Evolutionary conservation across 2,113 vertebrate species (phyloP).

Genomic region (Paradoxurus hermaphroditus): DNA sequence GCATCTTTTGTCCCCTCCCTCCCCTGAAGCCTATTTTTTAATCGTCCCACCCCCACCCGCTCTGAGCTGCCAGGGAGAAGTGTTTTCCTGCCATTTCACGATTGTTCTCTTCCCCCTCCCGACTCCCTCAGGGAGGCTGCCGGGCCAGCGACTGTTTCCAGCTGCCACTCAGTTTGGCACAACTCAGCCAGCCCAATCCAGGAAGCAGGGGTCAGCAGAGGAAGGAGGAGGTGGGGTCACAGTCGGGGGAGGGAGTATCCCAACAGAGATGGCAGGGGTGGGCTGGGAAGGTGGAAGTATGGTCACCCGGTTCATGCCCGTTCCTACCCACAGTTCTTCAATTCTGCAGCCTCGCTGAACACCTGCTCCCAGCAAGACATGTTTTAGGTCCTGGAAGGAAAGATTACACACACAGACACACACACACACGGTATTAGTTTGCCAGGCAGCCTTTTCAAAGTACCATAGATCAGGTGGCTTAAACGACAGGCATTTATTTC

Average conservation of each 20-base stretch:
- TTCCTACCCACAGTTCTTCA: background rate
- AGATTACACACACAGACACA: background rate
- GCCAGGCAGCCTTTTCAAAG: background rate
- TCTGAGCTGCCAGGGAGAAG: background rate
- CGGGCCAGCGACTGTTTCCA: background rate
- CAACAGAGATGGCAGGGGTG: background rate
- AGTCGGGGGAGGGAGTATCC: background rate
- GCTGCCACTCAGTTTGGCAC: background rate
- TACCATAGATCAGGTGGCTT: background rate
- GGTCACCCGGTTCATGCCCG: background rate
- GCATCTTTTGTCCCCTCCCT: constrained; percentile 29
- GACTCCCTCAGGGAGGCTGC: background rate
- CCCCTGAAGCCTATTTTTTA: background rate
- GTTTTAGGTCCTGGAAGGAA: background rate
- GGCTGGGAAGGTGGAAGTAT: background rate
- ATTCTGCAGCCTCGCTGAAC: background rate
- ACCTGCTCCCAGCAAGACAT: background rate
- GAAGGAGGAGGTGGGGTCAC: background rate
- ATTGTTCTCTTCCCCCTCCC: background rate
- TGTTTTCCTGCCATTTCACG: background rate
- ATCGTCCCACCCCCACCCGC: accelerated
- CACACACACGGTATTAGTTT: too few relatives aligned
- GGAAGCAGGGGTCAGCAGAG: background rate
- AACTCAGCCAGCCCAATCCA: background rate
- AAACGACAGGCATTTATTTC: background rate